These are phyloP conservation scores for Syrista parreyssii DNA, from an alignment of 2,888 invertebrate genomes.

Conservation along the genomic window DNA sequence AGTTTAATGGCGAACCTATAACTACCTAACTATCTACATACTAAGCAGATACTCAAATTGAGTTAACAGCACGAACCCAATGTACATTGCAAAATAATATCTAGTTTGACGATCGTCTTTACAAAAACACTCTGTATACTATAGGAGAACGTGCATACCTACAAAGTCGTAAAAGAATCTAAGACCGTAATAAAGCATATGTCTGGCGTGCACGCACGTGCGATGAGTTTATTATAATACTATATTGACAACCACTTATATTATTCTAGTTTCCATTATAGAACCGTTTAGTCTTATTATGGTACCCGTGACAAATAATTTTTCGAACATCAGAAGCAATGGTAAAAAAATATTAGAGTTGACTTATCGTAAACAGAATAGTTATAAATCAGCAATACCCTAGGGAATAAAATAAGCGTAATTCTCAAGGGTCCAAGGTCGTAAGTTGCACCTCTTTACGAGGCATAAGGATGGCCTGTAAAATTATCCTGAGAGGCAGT, in stretches of 20 bases:
- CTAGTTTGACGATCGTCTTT: not conserved
- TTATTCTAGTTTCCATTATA: not conserved
- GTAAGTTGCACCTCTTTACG: slow-evolving; percentile 54
- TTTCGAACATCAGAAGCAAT: not conserved
- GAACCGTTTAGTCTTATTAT: not conserved
- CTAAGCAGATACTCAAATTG: not conserved
- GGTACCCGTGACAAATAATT: not conserved
- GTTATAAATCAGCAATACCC: not conserved
- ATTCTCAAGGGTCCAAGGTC: slow-evolving; percentile 40
- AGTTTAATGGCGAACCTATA: not conserved
- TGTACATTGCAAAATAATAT: not conserved
- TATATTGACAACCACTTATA: not conserved
- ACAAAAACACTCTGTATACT: not conserved
- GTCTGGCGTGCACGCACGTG: not conserved
- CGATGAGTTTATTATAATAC: not conserved
- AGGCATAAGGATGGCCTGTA: slow-evolving; percentile 33
- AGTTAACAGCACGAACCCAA: not conserved
- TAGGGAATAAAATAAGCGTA: slow-evolving; percentile 31
- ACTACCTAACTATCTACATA: not conserved
- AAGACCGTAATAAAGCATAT: not conserved
- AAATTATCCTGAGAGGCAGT: slow-evolving; percentile 25
- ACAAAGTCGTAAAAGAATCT: not conserved
- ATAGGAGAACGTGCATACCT: not conserved
- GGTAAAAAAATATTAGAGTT: not conserved
- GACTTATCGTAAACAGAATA: not conserved